A percentile compares a stretch with the other conserved stretches of the same genome.
Evolutionary conservation across 2,888 invertebrate species (phyloP).

Genomic region (Tenthredo livida): DNA sequence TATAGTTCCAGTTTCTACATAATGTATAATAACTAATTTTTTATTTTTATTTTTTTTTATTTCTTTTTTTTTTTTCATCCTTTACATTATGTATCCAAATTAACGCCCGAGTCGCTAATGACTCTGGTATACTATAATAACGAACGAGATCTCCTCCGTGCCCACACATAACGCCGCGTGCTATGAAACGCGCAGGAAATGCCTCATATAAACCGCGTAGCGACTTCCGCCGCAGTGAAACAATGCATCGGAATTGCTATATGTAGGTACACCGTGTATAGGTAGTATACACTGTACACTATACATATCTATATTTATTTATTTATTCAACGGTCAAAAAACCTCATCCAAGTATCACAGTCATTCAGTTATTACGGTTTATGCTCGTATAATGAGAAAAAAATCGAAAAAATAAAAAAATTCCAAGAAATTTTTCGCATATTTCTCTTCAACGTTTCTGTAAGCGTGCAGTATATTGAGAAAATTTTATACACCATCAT

Average conservation of each 20-base stretch:
- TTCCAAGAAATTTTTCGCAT: too few relatives aligned
- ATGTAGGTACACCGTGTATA: too few relatives aligned
- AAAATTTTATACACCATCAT: too few relatives aligned
- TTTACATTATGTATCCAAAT: not conserved
- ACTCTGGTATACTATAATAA: not conserved
- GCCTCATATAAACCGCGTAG: conserved; percentile 73
- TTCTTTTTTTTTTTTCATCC: not conserved
- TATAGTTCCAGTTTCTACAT: not conserved
- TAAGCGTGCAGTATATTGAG: too few relatives aligned
- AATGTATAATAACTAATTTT: not conserved
- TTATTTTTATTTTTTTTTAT: not conserved
- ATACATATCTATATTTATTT: not conserved
- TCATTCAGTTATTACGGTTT: too few relatives aligned
- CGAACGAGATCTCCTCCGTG: not conserved
- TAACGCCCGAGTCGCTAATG: conserved; percentile 12
- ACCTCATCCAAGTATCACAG: not conserved
- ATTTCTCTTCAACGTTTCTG: too few relatives aligned
- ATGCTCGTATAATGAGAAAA: too few relatives aligned
- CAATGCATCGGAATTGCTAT: conserved; percentile 64
- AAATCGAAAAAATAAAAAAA: too few relatives aligned
- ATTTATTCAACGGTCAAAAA: not conserved
- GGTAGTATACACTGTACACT: too few relatives aligned
- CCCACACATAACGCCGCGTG: conserved; percentile 12
- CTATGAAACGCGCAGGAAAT: conserved; percentile 68
- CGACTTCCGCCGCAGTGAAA: conserved; percentile 74